Percentiles rank a stretch among this genome's conserved stretches.
These are phyloP conservation scores for Corapipo altera DNA, from an alignment of 2,113 vertebrate genomes.

Conservation along the genomic window DNA sequence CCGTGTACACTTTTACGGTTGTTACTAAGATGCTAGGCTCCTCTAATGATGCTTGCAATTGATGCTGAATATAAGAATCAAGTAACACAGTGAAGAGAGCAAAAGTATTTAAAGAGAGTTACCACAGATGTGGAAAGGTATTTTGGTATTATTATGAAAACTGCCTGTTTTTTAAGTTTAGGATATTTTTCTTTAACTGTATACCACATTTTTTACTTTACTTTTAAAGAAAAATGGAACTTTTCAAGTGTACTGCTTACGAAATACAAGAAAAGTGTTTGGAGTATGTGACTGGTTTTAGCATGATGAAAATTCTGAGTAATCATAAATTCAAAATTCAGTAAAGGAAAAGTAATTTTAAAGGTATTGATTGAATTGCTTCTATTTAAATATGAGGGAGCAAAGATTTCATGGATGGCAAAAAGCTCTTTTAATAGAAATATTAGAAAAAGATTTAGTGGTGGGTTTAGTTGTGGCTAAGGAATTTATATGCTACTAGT, in stretches of 20 bases:
- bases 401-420: neutral
- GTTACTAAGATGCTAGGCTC: neutral
- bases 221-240: neutral
- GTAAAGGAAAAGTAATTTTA: neutral
- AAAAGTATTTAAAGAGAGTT: neutral
- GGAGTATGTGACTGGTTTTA: neutral
- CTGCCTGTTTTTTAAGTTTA: neutral
- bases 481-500: neutral
- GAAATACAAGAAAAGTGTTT: neutral
- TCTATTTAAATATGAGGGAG: neutral
- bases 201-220: neutral
- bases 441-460: neutral
- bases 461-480: neutral
- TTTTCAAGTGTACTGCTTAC: neutral
- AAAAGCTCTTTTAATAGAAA: neutral
- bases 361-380: neutral
- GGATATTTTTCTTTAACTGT: neutral
- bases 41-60: neutral
- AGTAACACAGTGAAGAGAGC: neutral
- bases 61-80: neutral
- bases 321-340: neutral
- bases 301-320: neutral
- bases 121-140: neutral
- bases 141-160: neutral
- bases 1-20: neutral